Base-by-base conservation (phyloP, 2,797 vertebrate genomes). In the Lerista edwardsae region DNA sequence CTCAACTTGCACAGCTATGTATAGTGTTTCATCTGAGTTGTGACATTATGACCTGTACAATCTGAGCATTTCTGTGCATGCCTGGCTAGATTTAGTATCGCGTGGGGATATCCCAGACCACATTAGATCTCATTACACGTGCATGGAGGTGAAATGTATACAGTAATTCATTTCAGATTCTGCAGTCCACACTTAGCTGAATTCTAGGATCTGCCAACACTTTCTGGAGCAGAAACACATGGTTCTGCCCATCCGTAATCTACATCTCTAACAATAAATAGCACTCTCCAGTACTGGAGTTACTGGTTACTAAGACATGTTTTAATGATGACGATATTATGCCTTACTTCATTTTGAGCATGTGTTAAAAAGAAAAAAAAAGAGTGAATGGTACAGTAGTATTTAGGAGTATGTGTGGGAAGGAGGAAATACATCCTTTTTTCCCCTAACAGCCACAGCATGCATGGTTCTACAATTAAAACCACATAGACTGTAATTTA, bases 401-500 rank as follows among this genome's bases (percentile, higher is more conserved):
- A 39, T 55, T 91, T 90, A 61, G 90, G 88, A n/a, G 15, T 55
- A 10, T 84, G 83, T 67, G 78, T 85, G 84, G 82, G 72, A 93
- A 89, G 80, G 85, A 82, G 85, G 79, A 87, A 84, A 27, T 82
- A 47, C 71, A 11, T 59, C 88, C 75, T 55, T 65, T 88, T 85
- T 94, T 90, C 7, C n/a, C n/a, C 80, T 87, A 85, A 89, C 4
- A 55, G 78, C 67, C 83, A 31, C 90, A 75, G 89, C 79, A 82
- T 21, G 89, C 79, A 82, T 21, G 91, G 87, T 86, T 81, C 61
- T 90, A 82, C 77, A 87, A 86, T 90, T 72, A 90, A 93, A 93
- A 87, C 36, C 67, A 77, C 75, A 73, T 65, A 47, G 82, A 75
- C 77, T 91, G 87, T 86, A 91, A 92, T 93, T 91, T 90, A 73